Evolutionary conservation across 2,797 vertebrate species (phyloP), one percentile per base, ranked within the genome.

Genomic region (Psittacula echo): DNA sequence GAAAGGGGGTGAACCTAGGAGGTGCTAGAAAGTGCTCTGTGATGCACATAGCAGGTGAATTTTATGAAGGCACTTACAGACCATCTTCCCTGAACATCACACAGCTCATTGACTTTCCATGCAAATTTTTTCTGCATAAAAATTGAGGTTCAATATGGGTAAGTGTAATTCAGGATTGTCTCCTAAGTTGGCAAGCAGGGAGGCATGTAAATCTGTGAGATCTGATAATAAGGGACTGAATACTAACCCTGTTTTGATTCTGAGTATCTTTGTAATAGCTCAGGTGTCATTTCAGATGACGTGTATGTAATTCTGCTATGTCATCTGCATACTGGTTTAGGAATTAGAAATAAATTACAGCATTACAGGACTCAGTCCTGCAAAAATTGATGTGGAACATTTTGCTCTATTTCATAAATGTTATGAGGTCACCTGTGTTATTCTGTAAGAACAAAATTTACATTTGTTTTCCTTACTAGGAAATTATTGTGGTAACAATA

Each of bases 281-380:
- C 32, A 67, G 39, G 26, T 93, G 42, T 81, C 27, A 13, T 84
- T 81, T 50, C 1, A 9, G 68, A 50, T 71, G 41, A 74, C 0
- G 2, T 11, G 19, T 34, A 22, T 70, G 5, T 81, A 47, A 60
- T 91, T 96, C 74, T 93, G 72, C 79, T 71, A 11, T 75, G 87
- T 94, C 83, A 93, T 86, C 74, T 85, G 54, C 54, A 15, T 56
- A 18, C 30, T 51, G 13, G 29, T 91, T 64, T 62, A 88, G 79
- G 60, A 95, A 84, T 78, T 85, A 85, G 47, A 92, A 86, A 72
- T 73, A 92, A 77, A 82, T 80, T 74, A 51, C 27, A 58, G 21
- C 21, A 15, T 82, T 83, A 77, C 14, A 66, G 54, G 26, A 44
- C 77, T 89, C 27, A 21, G 45, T 72, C 42, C 45, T 72, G 39